Evolutionary conservation across 2,113 vertebrate genomes (phyloP).

Genomic region (Podarcis raffonei): DNA sequence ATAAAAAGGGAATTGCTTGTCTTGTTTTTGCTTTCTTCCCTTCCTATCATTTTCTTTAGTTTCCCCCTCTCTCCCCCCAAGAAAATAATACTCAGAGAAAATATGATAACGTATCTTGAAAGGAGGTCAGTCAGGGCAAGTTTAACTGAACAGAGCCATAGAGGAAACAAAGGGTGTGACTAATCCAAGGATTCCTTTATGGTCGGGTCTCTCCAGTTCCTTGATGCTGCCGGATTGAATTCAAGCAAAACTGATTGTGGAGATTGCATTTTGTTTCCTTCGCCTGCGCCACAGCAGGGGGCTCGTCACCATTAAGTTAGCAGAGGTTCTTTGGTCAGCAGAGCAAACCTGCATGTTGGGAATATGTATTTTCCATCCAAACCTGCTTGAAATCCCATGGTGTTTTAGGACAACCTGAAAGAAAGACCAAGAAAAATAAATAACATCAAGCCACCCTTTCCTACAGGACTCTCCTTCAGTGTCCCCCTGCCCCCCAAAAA

Average conservation of each 20-base stretch:
- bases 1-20: conserved; percentile 68
- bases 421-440: not conserved
- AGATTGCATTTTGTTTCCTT: conserved; percentile 43
- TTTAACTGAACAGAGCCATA: conserved; percentile 35
- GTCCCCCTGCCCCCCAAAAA: no score
- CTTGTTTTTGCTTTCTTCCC: conserved; percentile 28
- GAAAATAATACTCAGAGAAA: conserved; percentile 57
- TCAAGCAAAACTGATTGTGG: conserved; percentile 31
- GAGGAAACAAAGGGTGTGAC: not conserved
- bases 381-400: not conserved
- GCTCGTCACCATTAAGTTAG: not conserved
- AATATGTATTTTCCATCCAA: not conserved
- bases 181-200: conserved; percentile 50
- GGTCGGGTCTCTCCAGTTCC: not conserved
- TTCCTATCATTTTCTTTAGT: not conserved
- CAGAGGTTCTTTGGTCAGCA: not conserved
- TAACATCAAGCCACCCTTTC: no score
- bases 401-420: not conserved
- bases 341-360: not conserved
- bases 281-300: not conserved
- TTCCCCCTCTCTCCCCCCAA: not conserved
- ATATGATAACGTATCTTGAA: conserved; percentile 57
- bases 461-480: no score
- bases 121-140: conserved; percentile 43
- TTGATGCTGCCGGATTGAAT: not conserved